Percentiles rank a stretch among this genome's conserved stretches.
phyloP scores from a whole-genome alignment of 2,113 vertebrate species.

The Anser brachyrhynchus region DNA sequence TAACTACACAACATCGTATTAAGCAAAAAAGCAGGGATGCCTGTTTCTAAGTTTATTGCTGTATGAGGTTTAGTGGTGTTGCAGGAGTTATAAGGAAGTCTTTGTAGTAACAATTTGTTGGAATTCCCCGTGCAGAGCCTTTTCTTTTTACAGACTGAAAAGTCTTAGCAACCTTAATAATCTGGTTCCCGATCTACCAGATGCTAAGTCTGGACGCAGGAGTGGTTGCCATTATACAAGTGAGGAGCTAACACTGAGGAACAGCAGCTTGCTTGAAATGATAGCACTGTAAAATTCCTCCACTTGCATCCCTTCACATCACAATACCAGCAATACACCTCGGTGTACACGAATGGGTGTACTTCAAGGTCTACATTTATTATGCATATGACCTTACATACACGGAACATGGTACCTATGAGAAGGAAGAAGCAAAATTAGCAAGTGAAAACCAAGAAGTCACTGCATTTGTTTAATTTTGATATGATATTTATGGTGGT shows the following conservation, averaged over 20 bases:
- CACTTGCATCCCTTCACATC: neutral
- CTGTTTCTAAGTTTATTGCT: neutral
- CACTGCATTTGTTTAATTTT: constrained; percentile 45
- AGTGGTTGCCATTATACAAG: neutral
- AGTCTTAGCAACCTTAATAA: neutral
- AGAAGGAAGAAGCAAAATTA: neutral
- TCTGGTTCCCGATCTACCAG: neutral
- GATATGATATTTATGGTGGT: constrained; percentile 40
- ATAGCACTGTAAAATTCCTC: neutral
- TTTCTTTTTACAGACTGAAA: neutral
- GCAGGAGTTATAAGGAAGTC: neutral
- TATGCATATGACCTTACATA: neutral
- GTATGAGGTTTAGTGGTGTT: neutral
- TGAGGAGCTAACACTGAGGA: neutral
- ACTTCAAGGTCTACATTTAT: neutral
- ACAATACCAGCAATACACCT: neutral
- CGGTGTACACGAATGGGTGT: neutral
- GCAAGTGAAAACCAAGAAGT: constrained; percentile 7
- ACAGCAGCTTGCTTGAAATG: neutral
- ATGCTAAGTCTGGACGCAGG: neutral
- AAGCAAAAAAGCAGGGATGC: neutral
- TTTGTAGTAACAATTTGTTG: neutral
- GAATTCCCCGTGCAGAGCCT: neutral
- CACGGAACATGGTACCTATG: neutral
- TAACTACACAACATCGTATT: neutral